Conservation (phyloP, 1,140 invertebrate species). For the Macrobrachium rosenbergii region DNA sequence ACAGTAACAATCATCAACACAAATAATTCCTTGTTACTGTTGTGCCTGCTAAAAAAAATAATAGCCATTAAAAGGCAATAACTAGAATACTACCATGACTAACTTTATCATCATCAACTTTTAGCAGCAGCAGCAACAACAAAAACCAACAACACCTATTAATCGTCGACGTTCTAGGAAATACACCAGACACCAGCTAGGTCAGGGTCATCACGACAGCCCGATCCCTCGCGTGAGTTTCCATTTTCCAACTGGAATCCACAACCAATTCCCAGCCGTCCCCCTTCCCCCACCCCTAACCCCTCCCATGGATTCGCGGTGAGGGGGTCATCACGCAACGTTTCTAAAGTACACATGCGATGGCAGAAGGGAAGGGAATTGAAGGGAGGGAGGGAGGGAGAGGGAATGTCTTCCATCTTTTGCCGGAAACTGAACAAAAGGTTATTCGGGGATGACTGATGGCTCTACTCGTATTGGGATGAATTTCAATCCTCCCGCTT, state of each 20-base stretch:
- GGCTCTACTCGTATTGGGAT: background rate
- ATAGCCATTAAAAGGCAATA: too few relatives aligned
- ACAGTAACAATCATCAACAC: too few relatives aligned
- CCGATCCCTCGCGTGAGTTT: background rate
- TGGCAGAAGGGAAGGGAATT: background rate
- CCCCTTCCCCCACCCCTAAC: background rate
- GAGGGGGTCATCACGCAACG: background rate
- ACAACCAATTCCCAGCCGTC: background rate
- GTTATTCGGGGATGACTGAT: background rate
- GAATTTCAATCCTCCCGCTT: background rate
- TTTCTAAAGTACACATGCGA: too few relatives aligned
- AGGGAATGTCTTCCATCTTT: background rate
- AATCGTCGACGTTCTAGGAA: too few relatives aligned
- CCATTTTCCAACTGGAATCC: background rate
- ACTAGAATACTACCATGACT: too few relatives aligned
- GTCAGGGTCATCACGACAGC: background rate
- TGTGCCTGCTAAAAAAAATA: too few relatives aligned
- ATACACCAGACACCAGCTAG: too few relatives aligned
- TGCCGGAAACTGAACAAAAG: background rate
- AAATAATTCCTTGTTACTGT: too few relatives aligned
- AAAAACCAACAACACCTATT: too few relatives aligned
- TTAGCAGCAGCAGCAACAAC: too few relatives aligned
- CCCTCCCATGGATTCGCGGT: background rate
- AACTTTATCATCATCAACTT: too few relatives aligned
- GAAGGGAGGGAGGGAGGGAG: background rate